Percentiles rank a stretch among this genome's conserved stretches.
Evolutionary conservation across 1,140 invertebrate species (phyloP).

Genomic region (Drosophila nigromelanica): DNA sequence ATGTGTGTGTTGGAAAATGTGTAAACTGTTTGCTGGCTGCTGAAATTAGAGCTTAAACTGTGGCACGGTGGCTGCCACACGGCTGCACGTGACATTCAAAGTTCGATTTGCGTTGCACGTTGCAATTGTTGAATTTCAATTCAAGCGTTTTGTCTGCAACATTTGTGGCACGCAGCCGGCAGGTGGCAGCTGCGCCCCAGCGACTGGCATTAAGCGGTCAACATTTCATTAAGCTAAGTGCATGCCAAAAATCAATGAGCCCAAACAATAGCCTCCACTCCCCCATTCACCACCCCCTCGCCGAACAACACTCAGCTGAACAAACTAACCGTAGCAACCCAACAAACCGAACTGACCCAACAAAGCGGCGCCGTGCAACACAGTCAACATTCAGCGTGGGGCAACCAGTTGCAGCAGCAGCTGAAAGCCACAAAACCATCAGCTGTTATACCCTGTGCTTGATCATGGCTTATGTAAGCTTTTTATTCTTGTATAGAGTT

Average conservation of each 20-base stretch:
- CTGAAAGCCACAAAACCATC: not conserved
- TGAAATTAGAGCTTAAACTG: constrained; percentile 25
- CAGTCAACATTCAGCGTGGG: not conserved
- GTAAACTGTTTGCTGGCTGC: constrained; percentile 45
- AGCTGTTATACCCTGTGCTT: not conserved
- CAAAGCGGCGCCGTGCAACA: not conserved
- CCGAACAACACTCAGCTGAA: too few species aligned
- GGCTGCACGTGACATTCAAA: constrained; percentile 72
- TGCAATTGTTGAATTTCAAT: constrained; percentile 12
- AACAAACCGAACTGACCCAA: not conserved
- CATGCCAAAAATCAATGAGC: constrained; percentile 60
- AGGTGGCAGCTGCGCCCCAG: not conserved
- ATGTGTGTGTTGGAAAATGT: constrained; percentile 40
- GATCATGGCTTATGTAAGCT: not conserved
- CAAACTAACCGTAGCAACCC: not conserved
- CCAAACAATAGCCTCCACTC: not conserved
- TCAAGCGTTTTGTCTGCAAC: not conserved
- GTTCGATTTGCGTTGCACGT: constrained; percentile 47
- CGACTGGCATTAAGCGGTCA: constrained; percentile 38
- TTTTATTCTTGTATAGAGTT: too few species aligned
- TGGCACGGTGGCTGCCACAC: constrained; percentile 4
- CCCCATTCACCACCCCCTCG: too few species aligned
- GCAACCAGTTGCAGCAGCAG: not conserved
- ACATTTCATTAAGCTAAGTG: constrained; percentile 78
- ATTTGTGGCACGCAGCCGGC: not conserved